Base-by-base conservation (phyloP, 2,888 invertebrate genomes). In the Caenorhabditis afra region DNA sequence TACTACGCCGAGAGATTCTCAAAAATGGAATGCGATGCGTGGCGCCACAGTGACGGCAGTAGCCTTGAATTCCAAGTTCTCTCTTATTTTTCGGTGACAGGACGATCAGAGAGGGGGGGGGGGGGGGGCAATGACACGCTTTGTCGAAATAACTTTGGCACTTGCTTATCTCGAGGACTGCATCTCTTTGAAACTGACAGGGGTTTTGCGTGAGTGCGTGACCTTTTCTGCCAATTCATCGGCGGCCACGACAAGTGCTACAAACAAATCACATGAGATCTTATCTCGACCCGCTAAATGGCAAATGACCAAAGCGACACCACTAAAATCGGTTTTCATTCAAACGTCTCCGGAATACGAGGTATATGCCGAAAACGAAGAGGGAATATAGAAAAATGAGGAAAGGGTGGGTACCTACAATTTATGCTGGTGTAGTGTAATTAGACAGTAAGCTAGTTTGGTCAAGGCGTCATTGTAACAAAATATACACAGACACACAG, bases 1-100 rank as follows among this genome's bases (percentile, higher is more conserved):
- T n/a, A n/a, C n/a, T n/a, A n/a, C n/a, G n/a, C n/a, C n/a, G n/a
- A n/a, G n/a, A n/a, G n/a, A 39, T 58, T 47, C 45, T 29, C 20
- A 41, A 20, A 59, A 59, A 45, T 23, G 53, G 53, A 65, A 53
- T 65, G 53, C 29, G 35, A 16, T 41, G 29, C 37, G n/a, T n/a
- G n/a, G n/a, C n/a, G n/a, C n/a, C n/a, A n/a, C n/a, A n/a, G n/a
- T 23, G 44, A 52, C 23, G 16, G 53, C 8, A 16, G 14, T 70
- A 70, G 61, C 70, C 70, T 70, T 70, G 70, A 70, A 52, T 70
- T 61, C 50, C 29, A 59, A 68, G 58, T 59, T 67, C 39, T 67
- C 39, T 53, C 29, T 29, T 29, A 29, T 45, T 35, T 35, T 41
- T 61, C 52, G 29, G 59, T 52, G 52, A 59, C 59, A 68, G 41